phyloP scores from a whole-genome alignment of 2,797 vertebrate species.

The Toxotes lorentzi region DNA sequence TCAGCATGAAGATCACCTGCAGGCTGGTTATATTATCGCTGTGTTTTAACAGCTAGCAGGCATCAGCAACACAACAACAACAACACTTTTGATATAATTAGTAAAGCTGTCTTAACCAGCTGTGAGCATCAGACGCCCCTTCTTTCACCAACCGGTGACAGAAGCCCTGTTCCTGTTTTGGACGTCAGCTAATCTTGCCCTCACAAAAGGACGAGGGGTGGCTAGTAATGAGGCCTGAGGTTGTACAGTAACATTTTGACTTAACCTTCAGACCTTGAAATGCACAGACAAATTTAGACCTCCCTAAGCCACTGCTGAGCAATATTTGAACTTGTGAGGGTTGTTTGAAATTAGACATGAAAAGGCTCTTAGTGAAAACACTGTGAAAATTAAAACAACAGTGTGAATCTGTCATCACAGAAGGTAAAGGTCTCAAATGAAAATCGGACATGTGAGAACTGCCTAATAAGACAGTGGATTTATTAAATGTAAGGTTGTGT shows the following conservation, averaged over 20 bases:
- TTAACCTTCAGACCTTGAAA: background rate
- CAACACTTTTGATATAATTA: constrained; percentile 46
- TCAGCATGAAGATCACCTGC: constrained; percentile 18
- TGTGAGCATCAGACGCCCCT: constrained; percentile 6
- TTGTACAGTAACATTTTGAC: background rate
- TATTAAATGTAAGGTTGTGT: background rate
- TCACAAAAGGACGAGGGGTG: background rate
- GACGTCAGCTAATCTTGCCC: background rate
- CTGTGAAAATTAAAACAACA: background rate
- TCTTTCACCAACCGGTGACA: constrained; percentile 5
- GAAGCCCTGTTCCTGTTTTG: background rate
- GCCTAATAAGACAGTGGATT: background rate
- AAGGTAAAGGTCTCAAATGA: background rate
- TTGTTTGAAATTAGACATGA: background rate
- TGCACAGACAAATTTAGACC: background rate
- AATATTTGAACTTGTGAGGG: background rate
- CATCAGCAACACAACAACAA: background rate
- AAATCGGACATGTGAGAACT: background rate
- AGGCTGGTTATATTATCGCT: constrained; percentile 24
- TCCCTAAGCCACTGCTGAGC: background rate
- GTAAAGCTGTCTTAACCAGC: constrained; percentile 35
- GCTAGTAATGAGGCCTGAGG: background rate
- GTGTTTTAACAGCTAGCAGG: constrained; percentile 26
- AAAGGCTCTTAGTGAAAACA: background rate
- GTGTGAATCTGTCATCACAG: background rate